Base-by-base conservation (phyloP, 2,797 vertebrate species). In the Trachops cirrhosus region DNA sequence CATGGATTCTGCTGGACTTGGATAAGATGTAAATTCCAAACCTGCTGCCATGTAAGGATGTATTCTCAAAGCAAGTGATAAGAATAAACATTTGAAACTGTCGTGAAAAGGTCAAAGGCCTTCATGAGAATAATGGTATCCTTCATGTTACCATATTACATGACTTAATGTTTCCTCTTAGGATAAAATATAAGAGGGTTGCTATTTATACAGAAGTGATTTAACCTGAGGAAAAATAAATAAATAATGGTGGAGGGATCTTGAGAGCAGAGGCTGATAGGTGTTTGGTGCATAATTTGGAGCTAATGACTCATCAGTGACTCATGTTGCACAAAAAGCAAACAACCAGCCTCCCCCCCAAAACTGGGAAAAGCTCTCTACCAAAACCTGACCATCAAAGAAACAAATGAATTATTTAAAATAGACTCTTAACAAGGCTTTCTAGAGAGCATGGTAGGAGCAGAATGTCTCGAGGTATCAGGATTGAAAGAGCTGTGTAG, bases 81-180 rank as follows among this genome's bases (percentile, higher is more conserved):
- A 89, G 88, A 96, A 73, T 50, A 62, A 80, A 86, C 62, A 54
- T 44, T 75, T 74, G 52, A 74, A 86, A 77, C 29, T 87, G n/a
- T 16, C 41, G 19, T 32, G 7, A 21, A 77, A 84, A 96, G 44
- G 14, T 74, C 85, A 75, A 75, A 78, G 48, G 22, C 1, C 19
- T 93, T 67, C 50, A 46, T 48, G 54, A 8, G 32, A 78, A 83
- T 29, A 54, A 52, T 44, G 26, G 9, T 86, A 34, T 29, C 44
- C 21, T 90, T 85, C 34, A 74, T 37, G 18, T 32, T 74, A 7
- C 44, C 41, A 67, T 59, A 46, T 82, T 89, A 82, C 85, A 88
- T 34, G 67, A 86, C 12, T 93, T 93, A 68, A 68, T 80, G 2
- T 82, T 94, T 71, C 50, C 19, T 52, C 39, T 67, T 73, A 77